Base-by-base conservation (phyloP, 2,113 vertebrate species). In the Plectropomus leopardus region DNA sequence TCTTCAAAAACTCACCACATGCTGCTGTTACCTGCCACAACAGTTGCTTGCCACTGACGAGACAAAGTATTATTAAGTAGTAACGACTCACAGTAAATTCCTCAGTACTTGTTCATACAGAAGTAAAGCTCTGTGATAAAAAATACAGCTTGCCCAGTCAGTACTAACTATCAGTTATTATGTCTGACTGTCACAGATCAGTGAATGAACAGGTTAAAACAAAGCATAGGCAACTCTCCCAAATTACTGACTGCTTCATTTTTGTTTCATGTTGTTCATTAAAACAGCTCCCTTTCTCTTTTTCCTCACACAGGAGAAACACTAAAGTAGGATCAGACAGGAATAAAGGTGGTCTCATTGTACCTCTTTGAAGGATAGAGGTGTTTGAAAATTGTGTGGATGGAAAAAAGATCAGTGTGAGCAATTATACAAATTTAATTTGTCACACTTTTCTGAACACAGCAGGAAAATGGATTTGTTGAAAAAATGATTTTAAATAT, bases 341-440 rank as follows among this genome's bases (percentile, higher is more conserved):
- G 67, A 70, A 6, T 42, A 1, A 47, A 40, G 9, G 21, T 21
- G 36, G n/a, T 42, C 28, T 57, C 1, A 51, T 66, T 11, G 53
- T 30, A 66, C 34, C 67, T 40, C 4, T 36, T 53, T 83, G 30
- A 66, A 26, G 67, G 21, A 65, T 7, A 9, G 8, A 65, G 44
- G 23, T 77, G 54, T 51, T 67, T 67, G 3, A 61, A 68, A n/a
- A 21, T 53, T 60, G 26, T 26, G 21, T 6, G 32, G 34, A 30
- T 32, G 69, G 42, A 50, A 58, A n/a, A 24, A 24, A 51, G 32
- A 76, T 58, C 50, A 64, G 17, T 28, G 6, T 11, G 28, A 53
- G 55, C 32, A 34, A 59, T 66, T 47, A 28, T 45, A 66, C 6
- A 44, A 44, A 76, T 66, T 16, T 8, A 51, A 59, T 76, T 57